Conservation (phyloP, 2,113 vertebrate species). For the Rhinoptilus africanus region DNA sequence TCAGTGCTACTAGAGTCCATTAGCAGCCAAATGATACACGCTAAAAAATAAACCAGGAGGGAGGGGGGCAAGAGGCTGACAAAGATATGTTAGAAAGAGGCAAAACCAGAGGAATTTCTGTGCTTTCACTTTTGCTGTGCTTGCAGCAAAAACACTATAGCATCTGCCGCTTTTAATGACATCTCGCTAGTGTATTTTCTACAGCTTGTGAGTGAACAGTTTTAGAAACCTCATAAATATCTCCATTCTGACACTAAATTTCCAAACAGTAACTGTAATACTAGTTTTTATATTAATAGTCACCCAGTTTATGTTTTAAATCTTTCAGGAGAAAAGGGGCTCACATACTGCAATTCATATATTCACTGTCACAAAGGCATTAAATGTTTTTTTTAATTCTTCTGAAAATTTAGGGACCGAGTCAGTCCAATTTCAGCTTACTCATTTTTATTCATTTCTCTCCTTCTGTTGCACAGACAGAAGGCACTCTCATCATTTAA, state of each 20-base stretch:
- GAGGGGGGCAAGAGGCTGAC: not conserved
- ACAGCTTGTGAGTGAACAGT: not conserved
- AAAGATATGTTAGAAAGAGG: not conserved
- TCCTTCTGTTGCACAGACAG: not conserved
- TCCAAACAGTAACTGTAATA: not conserved
- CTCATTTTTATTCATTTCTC: not conserved
- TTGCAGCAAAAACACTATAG: not conserved
- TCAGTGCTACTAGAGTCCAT: not conserved
- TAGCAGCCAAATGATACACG: not conserved
- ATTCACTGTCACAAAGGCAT: not conserved
- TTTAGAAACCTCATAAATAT: conserved; percentile 6
- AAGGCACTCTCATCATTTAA: not conserved
- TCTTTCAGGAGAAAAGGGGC: not conserved
- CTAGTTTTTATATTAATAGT: not conserved
- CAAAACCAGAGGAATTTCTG: not conserved
- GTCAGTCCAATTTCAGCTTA: not conserved
- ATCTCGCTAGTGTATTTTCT: not conserved
- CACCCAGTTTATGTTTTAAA: not conserved
- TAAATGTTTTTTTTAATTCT: not conserved
- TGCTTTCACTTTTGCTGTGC: not conserved
- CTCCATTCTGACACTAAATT: not conserved
- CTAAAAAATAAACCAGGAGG: not conserved
- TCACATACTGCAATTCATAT: not conserved
- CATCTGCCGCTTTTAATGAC: conserved; percentile 35
- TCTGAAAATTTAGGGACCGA: not conserved